phyloP scores from a whole-genome alignment of 1,140 invertebrate genomes.

The Tetragnatha versicolor region DNA sequence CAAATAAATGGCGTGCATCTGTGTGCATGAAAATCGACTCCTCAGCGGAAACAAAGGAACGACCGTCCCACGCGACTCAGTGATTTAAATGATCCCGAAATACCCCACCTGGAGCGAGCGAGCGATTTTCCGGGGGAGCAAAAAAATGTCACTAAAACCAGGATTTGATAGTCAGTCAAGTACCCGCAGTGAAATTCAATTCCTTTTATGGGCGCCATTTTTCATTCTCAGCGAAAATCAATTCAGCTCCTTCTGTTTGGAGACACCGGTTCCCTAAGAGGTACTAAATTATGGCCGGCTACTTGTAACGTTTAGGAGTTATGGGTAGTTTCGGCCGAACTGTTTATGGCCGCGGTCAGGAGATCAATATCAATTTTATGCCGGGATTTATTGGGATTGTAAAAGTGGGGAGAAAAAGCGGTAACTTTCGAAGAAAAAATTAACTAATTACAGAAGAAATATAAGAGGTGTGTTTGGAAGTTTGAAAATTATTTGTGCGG shows the following conservation, averaged over 20 bases:
- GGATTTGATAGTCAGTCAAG: slow-evolving; percentile 27
- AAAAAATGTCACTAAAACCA: slow-evolving; percentile 20
- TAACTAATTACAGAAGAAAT: no score
- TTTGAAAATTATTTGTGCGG: no score
- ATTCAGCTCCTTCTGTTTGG: background rate
- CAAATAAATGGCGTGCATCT: no score
- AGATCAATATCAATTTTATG: no score
- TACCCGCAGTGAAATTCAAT: slow-evolving; percentile 13
- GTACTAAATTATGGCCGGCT: background rate
- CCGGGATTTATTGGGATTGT: no score
- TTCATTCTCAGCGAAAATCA: slow-evolving; percentile 2
- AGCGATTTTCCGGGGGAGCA: background rate
- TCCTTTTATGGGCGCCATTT: slow-evolving; percentile 11
- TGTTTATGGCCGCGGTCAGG: no score
- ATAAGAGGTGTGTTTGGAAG: no score
- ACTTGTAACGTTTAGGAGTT: background rate
- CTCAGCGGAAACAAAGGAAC: slow-evolving; percentile 2
- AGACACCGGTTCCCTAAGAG: background rate
- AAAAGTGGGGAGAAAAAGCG: no score
- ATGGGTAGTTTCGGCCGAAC: no score
- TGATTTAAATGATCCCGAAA: slow-evolving; percentile 25
- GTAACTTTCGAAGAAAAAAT: no score
- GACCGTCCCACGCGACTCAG: background rate
- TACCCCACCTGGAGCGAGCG: slow-evolving; percentile 4
- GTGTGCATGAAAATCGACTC: background rate